A percentile compares a stretch with the other conserved stretches of the same genome.
Evolutionary conservation across 2,113 vertebrate species (phyloP).

Genomic region (Scomber japonicus): DNA sequence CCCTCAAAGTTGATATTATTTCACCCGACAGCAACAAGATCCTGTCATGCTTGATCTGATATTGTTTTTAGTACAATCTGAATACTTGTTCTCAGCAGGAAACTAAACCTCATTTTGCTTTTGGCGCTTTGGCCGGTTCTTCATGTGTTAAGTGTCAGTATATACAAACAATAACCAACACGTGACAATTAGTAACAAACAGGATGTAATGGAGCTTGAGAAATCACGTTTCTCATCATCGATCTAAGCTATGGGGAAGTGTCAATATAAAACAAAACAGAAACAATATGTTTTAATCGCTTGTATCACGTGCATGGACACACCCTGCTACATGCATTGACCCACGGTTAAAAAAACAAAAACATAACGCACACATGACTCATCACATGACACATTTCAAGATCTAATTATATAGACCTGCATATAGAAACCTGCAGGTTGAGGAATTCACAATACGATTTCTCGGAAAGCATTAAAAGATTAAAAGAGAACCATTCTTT

Average conservation of each 20-base stretch:
- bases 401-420: neutral
- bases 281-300: neutral
- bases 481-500: neutral
- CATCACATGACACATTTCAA: neutral
- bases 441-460: no score
- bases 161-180: neutral
- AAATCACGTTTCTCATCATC: neutral
- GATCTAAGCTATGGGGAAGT: neutral
- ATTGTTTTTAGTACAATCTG: no score
- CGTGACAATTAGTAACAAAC: neutral
- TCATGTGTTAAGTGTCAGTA: neutral
- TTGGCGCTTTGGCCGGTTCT: neutral
- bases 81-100: neutral
- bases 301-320: constrained; percentile 3
- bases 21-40: no score
- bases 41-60: no score
- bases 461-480: neutral
- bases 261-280: neutral
- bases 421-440: no score
- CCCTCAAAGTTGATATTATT: no score
- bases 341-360: neutral
- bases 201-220: neutral
- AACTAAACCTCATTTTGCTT: neutral
- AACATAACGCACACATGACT: neutral
- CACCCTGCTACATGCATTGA: neutral